Evolutionary conservation across 2,797 vertebrate genomes (phyloP).

Genomic region (Platalea minor): DNA sequence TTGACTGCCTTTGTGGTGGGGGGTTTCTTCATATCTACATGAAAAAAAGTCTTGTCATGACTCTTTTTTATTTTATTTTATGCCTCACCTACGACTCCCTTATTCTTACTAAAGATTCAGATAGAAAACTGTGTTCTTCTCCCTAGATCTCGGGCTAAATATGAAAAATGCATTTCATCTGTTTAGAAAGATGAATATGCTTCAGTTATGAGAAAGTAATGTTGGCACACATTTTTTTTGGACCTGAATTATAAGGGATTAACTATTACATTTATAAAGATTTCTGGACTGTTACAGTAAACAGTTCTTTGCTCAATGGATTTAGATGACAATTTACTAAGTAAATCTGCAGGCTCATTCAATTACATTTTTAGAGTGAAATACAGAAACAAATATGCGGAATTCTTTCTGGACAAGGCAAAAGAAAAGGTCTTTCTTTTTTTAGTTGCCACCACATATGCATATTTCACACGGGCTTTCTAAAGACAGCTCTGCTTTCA

Average conservation of each 20-base stretch:
- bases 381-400: not conserved
- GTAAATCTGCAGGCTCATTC: not conserved
- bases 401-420: not conserved
- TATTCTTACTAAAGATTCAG: not conserved
- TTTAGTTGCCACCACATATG: not conserved
- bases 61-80: not conserved
- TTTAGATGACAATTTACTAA: not conserved
- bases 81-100: not conserved
- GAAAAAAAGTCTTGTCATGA: not conserved
- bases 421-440: not conserved
- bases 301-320: not conserved
- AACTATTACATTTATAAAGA: not conserved
- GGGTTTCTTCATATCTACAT: not conserved
- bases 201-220: not conserved
- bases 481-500: not conserved
- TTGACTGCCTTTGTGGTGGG: not conserved
- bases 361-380: not conserved
- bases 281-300: constrained; percentile 9
- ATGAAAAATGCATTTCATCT: not conserved
- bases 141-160: not conserved
- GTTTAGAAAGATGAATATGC: not conserved
- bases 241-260: not conserved
- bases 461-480: not conserved
- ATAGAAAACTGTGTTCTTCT: not conserved
- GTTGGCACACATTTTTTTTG: not conserved